A percentile compares a stretch with the other conserved stretches of the same genome.
Conservation (phyloP, 2,888 invertebrate species). For the Ichneumoninae sp. region DNA sequence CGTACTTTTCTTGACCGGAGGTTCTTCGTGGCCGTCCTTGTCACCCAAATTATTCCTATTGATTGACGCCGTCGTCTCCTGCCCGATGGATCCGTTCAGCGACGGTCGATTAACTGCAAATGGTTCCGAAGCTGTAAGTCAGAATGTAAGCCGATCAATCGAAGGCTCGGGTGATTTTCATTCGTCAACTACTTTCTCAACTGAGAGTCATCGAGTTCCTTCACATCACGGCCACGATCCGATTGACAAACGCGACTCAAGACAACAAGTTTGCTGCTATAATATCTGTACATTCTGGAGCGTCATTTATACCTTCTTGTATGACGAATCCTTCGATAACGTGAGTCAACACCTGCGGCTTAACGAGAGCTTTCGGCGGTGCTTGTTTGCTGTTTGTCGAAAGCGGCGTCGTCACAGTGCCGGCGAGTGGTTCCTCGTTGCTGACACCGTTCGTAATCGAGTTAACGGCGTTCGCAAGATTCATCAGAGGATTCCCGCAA, state of each 20-base stretch:
- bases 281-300: not conserved
- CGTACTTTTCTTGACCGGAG: conserved; percentile 88
- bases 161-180: conserved; percentile 44
- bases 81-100: conserved; percentile 83
- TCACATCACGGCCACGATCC: conserved; percentile 39
- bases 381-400: conserved; percentile 79
- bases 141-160: conserved; percentile 59
- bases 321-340: conserved; percentile 99
- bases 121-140: conserved; percentile 89
- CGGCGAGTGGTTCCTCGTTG: conserved; percentile 73
- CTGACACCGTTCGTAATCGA: conserved; percentile 81
- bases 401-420: conserved; percentile 74
- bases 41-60: conserved; percentile 84
- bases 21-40: conserved; percentile 88
- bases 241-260: conserved; percentile 38
- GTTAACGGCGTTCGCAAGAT: conserved; percentile 81
- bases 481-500: conserved; percentile 81
- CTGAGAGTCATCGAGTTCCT: conserved; percentile 10
- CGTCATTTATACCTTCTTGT: conserved; percentile 89
- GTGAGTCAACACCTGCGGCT: conserved; percentile 97
- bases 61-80: conserved; percentile 76
- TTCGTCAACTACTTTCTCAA: conserved; percentile 26
- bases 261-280: not conserved
- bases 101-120: conserved; percentile 91
- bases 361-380: conserved; percentile 96